Evolutionary conservation across 2,888 invertebrate species (phyloP), one percentile per base, ranked within the genome.

Genomic region (Aphidoletes aphidimyza): DNA sequence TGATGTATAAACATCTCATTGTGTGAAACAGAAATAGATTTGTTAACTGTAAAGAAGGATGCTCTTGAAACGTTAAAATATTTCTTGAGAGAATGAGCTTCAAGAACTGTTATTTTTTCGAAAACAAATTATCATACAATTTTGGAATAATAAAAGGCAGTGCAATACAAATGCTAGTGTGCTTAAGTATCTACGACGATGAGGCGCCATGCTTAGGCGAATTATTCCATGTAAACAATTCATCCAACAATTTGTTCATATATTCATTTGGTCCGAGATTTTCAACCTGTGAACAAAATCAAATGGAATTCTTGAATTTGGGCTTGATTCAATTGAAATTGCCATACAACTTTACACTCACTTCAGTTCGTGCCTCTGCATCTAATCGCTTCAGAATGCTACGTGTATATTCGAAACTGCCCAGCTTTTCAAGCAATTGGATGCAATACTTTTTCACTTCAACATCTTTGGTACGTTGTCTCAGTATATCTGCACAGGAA

Each of bases 361-460:
- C 69, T 92, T 97, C 97, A 42, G 91, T 91, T 84, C 95, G 91
- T 0, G 96, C 96, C 87, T 95, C 93, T 8, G 90, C 89, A 88
- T 96, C 95, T 22, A 98, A 91, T 34, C 93, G 91, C 39, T 92
- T 90, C 30, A 98, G 91, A 19, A 93, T 94, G 86, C 93, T 90
- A 85, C 94, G 91, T 0, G 98, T 97, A 89, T 98, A 96, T 84
- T 93, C 92, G 89, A 99, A 97, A 87, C 98, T 97, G 86, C 98
- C 98, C 87, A 94, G 92, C 87, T 95, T 94, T 88, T 97, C 95
- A 87, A 99, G 89, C 85, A 97, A 90, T 39, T 94, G 93, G 84
- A 98, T 95, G 90, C 98, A 98, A 89, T 98, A 98, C 86, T 94
- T 94, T 91, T 99, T 99, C 86, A 99, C 96, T 89, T 98, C 97